Conservation (phyloP, 2,888 invertebrate genomes). For the Tipula confusa region DNA sequence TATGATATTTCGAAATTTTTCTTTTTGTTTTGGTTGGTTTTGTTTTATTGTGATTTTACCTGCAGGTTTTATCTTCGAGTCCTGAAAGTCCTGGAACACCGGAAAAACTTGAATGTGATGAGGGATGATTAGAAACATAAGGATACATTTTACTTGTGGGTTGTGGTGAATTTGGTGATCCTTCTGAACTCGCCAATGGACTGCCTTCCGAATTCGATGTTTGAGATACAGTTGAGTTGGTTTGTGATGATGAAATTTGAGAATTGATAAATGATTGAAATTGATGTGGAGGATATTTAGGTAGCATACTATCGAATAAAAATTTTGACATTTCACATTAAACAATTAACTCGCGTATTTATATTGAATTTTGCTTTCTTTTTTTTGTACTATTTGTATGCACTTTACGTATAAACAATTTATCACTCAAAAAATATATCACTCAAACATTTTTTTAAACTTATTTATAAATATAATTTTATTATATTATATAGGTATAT, state of each 20-base stretch:
- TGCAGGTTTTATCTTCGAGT: slow-evolving; percentile 51
- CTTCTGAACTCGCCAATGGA: slow-evolving; percentile 60
- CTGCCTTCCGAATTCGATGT: slow-evolving; percentile 64
- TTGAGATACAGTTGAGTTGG: slow-evolving; percentile 65
- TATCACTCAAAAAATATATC: not conserved
- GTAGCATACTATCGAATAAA: slow-evolving; percentile 96
- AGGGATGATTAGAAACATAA: slow-evolving; percentile 72
- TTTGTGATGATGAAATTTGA: slow-evolving; percentile 53
- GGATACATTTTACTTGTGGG: slow-evolving; percentile 82
- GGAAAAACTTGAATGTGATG: slow-evolving; percentile 73
- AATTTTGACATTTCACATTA: slow-evolving; percentile 88
- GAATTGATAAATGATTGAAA: slow-evolving; percentile 58
- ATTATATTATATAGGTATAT: not conserved
- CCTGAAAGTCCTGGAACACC: slow-evolving; percentile 58
- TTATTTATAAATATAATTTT: too few species aligned
- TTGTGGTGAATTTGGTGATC: slow-evolving; percentile 60
- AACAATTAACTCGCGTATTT: slow-evolving; percentile 39
- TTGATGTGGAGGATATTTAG: slow-evolving; percentile 71
- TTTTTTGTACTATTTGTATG: not conserved
- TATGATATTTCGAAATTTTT: not conserved
- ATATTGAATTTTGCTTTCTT: not conserved
- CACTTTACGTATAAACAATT: not conserved
- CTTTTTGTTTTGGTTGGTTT: not conserved
- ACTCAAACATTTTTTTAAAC: not conserved
- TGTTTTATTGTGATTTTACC: slow-evolving; percentile 39